phyloP scores from a whole-genome alignment of 2,888 invertebrate genomes.

The Limnephilus rhombicus region DNA sequence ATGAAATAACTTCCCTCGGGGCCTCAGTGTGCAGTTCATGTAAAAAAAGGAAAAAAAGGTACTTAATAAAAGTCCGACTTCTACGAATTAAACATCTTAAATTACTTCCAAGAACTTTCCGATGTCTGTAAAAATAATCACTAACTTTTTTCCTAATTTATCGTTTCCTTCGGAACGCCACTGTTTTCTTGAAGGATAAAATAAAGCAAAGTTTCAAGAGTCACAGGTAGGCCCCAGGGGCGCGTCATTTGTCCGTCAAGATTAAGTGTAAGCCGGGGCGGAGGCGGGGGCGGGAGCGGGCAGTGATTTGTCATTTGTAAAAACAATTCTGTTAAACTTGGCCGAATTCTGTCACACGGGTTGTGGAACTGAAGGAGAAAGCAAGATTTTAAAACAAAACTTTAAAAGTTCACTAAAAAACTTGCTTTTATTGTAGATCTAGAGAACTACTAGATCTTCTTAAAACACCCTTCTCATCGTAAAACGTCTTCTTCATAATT shows the following conservation, averaged over 20 bases:
- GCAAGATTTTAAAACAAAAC: background rate
- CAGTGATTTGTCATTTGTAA: slow-evolving; percentile 21
- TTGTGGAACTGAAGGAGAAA: background rate
- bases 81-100: background rate
- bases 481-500: no score
- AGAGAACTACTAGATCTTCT: background rate
- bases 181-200: background rate
- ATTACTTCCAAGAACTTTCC: background rate
- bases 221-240: slow-evolving; percentile 28
- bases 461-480: no score
- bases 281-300: background rate
- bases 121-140: background rate
- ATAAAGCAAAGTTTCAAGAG: slow-evolving; percentile 9
- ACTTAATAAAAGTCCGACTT: background rate
- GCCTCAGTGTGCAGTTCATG: no score
- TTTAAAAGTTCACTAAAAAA: background rate
- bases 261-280: slow-evolving; percentile 34
- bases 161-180: background rate
- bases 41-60: background rate
- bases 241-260: slow-evolving; percentile 28
- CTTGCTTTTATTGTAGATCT: background rate
- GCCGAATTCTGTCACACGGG: background rate
- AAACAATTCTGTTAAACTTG: background rate
- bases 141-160: background rate
- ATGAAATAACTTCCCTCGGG: no score